A percentile compares a stretch with the other conserved stretches of the same genome.
Conservation (phyloP, 2,113 vertebrate species). For the Cnemophilus loriae region DNA sequence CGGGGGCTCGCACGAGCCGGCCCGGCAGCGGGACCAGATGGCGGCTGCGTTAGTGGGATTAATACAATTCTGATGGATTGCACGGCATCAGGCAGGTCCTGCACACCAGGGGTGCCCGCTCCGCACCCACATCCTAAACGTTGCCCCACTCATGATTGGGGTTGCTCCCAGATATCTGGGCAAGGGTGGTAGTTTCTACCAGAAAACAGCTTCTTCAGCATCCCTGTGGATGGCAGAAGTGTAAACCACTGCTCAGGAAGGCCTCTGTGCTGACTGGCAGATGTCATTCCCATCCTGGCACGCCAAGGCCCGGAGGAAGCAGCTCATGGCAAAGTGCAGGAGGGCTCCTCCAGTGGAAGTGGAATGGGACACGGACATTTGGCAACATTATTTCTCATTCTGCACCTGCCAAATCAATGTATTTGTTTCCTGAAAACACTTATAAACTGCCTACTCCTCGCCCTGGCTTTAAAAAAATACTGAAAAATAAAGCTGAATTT, state of each 20-base stretch:
- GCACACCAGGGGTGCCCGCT: not conserved
- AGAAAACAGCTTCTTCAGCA: not conserved
- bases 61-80: slow-evolving; percentile 86
- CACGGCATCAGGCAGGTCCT: slow-evolving; percentile 65
- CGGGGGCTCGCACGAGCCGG: slow-evolving; percentile 68
- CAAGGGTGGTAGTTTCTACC: not conserved
- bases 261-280: not conserved
- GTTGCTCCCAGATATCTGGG: fast-evolving
- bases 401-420: not conserved
- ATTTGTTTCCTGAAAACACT: not conserved
- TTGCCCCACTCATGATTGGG: fast-evolving
- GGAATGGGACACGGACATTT: not conserved
- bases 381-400: not conserved
- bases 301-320: fast-evolving
- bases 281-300: not conserved
- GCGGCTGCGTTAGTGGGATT: slow-evolving; percentile 79
- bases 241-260: not conserved
- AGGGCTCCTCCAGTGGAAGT: not conserved
- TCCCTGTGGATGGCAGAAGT: fast-evolving
- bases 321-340: not conserved
- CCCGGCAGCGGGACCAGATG: slow-evolving; percentile 74
- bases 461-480: fast-evolving
- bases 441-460: not conserved
- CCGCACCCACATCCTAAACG: not conserved
- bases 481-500: not conserved